Conservation (phyloP, 2,888 invertebrate species). For the Caenorhabditis virilis region DNA sequence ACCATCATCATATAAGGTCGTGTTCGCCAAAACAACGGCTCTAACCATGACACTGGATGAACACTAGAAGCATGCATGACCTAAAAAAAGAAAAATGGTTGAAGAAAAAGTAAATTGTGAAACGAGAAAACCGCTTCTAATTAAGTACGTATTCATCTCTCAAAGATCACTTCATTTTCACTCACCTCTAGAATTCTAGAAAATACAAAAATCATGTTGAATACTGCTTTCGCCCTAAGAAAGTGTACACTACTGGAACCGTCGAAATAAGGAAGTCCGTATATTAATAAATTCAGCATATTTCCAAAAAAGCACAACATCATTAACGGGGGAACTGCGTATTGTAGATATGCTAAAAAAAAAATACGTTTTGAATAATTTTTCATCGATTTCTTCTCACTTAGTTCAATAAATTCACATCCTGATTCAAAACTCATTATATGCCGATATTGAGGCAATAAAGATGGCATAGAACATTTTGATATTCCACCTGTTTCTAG, state of each 20-base stretch:
- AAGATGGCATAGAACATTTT: slow-evolving; percentile 11
- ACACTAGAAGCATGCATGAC: slow-evolving; percentile 59
- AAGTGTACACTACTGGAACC: slow-evolving; percentile 62
- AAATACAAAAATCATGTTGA: slow-evolving; percentile 61
- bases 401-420: slow-evolving; percentile 37
- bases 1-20: slow-evolving; percentile 60
- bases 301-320: slow-evolving; percentile 61
- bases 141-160: slow-evolving; percentile 5
- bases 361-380: neutral
- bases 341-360: slow-evolving; percentile 46
- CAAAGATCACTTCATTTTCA: no score
- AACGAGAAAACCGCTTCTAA: slow-evolving; percentile 7
- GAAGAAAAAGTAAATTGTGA: neutral
- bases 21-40: slow-evolving; percentile 61
- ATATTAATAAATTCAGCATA: slow-evolving; percentile 62
- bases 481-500: slow-evolving; percentile 10
- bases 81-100: slow-evolving; percentile 19
- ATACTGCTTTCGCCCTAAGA: slow-evolving; percentile 59
- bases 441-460: slow-evolving; percentile 27
- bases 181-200: slow-evolving; percentile 58
- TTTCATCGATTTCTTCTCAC: slow-evolving; percentile 15
- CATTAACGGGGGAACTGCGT: slow-evolving; percentile 56
- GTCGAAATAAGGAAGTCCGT: slow-evolving; percentile 62
- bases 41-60: slow-evolving; percentile 43
- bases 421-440: slow-evolving; percentile 39